Base-by-base conservation (phyloP, 2,888 invertebrate species). In the Chymomyza amoena region DNA sequence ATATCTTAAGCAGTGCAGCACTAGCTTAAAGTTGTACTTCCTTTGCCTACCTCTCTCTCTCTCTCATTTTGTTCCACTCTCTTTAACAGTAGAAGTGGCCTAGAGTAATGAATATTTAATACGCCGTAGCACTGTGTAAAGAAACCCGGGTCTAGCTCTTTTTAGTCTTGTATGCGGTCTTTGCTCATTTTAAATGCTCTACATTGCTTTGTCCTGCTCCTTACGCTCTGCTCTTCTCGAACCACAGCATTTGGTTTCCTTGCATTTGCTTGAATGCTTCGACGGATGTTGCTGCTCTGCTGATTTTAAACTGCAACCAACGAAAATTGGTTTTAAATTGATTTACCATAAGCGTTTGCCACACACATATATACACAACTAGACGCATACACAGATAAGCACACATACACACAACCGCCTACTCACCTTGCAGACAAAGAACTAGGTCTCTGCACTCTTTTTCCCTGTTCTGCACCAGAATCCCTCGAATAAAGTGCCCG, bases 261-360 rank as follows among this genome's bases (percentile, higher is more conserved):
- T 52, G 13, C 32, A 32, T 60, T 60, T 28, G 16, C 60, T 36
- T 7, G 39, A 45, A 45, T 45, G 39, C 39, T 45, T 45, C 39
- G 39, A 45, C 39, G 10, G 39, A 13, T 45, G 39, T 45, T 45
- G 39, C 39, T 45, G 39, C 39, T 45, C 60, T 36, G 32, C 36
- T 75, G 66, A 68, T 75, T 73, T 59, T 59, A 62, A 63, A 76
- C 70, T 64, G 64, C 64, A 71, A 68, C 72, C 56, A 73, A 76
- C 70, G 76, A 81, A 87, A 85, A 85, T 85, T 85, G 87, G 84
- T 87, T 85, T 85, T 85, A 85, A 85, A 85, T 85, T 87, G 87
- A 85, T 85, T 85, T 85, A 85, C 77, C 81, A 87, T 85, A 80
- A 87, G 84, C 75, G 70, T 36, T 63, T 36, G 39, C 63, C 56